Percentiles rank a stretch among this genome's conserved stretches.
These are phyloP conservation scores for Sesia apiformis DNA, from an alignment of 2,888 invertebrate species.

Conservation along the genomic window DNA sequence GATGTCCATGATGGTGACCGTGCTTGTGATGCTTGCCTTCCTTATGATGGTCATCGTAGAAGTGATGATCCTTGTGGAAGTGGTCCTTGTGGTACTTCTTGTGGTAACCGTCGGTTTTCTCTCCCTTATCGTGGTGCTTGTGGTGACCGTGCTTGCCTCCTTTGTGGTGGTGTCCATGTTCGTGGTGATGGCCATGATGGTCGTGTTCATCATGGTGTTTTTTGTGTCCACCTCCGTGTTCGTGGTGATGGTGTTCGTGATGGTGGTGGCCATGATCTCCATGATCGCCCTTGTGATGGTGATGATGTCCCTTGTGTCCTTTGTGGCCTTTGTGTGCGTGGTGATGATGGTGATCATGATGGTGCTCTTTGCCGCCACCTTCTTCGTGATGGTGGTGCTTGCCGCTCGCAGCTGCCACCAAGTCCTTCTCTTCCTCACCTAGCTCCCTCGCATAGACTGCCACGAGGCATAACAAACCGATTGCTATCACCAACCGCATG, in stretches of 20 bases:
- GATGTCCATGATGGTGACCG: conserved; percentile 61
- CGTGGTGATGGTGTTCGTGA: conserved; percentile 55
- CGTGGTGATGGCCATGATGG: conserved; percentile 58
- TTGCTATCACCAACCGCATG: conserved; percentile 55
- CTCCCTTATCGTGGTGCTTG: conserved; percentile 62
- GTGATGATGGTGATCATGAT: conserved; percentile 57
- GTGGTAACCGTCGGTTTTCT: conserved; percentile 60
- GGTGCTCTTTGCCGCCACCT: conserved; percentile 62
- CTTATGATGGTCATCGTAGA: conserved; percentile 61
- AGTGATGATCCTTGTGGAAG: conserved; percentile 68
- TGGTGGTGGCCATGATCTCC: conserved; percentile 60
- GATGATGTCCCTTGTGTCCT: conserved; percentile 64
- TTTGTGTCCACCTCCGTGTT: conserved; percentile 59
- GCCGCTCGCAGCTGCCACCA: conserved; percentile 57
- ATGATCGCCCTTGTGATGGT: conserved; percentile 62
- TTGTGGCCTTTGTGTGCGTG: conserved; percentile 60
- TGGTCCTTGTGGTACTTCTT: conserved; percentile 66
- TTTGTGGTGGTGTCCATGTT: conserved; percentile 63
- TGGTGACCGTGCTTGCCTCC: conserved; percentile 62
- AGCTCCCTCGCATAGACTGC: conserved; percentile 50
- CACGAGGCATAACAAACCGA: conserved; percentile 54
- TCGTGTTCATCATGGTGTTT: conserved; percentile 62
- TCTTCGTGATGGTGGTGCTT: conserved; percentile 49
- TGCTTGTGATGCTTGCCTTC: conserved; percentile 68
- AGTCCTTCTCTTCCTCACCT: conserved; percentile 51